Percentiles rank a stretch among this genome's conserved stretches.
These are phyloP conservation scores for Karalla daura DNA, from an alignment of 2,797 vertebrate genomes.

Conservation along the genomic window DNA sequence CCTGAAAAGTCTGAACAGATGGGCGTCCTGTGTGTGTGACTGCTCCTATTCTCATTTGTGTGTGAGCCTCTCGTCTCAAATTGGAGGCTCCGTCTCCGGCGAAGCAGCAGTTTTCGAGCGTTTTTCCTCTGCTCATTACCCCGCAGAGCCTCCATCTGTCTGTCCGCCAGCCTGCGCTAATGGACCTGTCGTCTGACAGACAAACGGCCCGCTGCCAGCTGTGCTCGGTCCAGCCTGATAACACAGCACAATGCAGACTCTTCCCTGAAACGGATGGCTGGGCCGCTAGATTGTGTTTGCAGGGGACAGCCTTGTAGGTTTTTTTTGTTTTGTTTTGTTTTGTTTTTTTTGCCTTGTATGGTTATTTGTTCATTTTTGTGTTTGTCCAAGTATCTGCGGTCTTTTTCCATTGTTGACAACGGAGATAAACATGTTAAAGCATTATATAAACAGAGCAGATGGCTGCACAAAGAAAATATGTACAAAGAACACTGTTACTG, in stretches of 20 bases:
- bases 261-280: slow-evolving; percentile 29
- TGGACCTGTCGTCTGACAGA: slow-evolving; percentile 71
- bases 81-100: slow-evolving; percentile 25
- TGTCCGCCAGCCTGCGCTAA: slow-evolving; percentile 63
- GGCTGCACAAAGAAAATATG: slow-evolving; percentile 30
- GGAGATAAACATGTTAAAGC: slow-evolving; percentile 63
- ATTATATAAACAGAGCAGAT: slow-evolving; percentile 60
- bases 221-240: slow-evolving; percentile 65
- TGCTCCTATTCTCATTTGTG: slow-evolving; percentile 26
- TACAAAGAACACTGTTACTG: slow-evolving; percentile 28
- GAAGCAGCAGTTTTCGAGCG: slow-evolving; percentile 30
- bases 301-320: slow-evolving; percentile 11
- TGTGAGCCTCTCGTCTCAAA: slow-evolving; percentile 43
- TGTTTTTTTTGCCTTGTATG: slow-evolving; percentile 46
- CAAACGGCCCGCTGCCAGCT: slow-evolving; percentile 73
- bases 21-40: slow-evolving; percentile 38
- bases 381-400: slow-evolving; percentile 52
- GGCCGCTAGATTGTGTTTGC: slow-evolving; percentile 28
- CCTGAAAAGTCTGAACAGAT: slow-evolving; percentile 64
- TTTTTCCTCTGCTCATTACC: slow-evolving; percentile 69
- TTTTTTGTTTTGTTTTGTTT: too few relatives aligned
- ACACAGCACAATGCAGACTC: slow-evolving; percentile 37
- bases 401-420: slow-evolving; percentile 75
- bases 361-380: slow-evolving; percentile 66
- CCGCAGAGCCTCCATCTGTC: slow-evolving; percentile 74